Evolutionary conservation across 2,113 vertebrate species (phyloP).

Genomic region (Antechinus stuartii): DNA sequence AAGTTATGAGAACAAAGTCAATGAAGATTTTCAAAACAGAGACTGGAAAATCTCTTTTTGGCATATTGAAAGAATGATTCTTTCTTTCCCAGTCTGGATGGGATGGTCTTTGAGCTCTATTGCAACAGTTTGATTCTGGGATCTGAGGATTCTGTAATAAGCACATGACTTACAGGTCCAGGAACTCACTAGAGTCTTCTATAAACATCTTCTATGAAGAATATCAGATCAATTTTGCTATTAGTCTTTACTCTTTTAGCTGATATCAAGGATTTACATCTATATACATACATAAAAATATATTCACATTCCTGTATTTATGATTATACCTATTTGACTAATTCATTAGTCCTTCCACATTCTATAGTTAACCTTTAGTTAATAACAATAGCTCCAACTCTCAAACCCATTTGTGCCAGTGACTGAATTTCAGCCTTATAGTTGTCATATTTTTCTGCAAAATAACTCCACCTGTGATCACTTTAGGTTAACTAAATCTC

Average conservation of each 20-base stretch:
- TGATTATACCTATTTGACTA: not conserved
- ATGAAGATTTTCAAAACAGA: not conserved
- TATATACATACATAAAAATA: not conserved
- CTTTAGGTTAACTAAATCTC: not conserved
- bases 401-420: not conserved
- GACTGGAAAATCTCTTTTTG: not conserved
- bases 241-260: not conserved
- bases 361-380: not conserved
- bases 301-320: not conserved
- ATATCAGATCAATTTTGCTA: not conserved
- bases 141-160: too few species aligned
- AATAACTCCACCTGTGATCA: not conserved
- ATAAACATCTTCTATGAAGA: not conserved
- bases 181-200: not conserved
- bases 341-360: not conserved
- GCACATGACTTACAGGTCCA: not conserved
- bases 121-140: not conserved
- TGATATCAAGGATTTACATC: not conserved
- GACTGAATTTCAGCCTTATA: not conserved
- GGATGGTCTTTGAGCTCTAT: not conserved
- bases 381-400: too few species aligned
- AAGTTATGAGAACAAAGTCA: too few species aligned
- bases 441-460: conserved; percentile 17
- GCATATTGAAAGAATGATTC: not conserved
- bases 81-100: not conserved